Base-by-base conservation (phyloP, 2,888 invertebrate genomes). In the Andrena hattorfiana region DNA sequence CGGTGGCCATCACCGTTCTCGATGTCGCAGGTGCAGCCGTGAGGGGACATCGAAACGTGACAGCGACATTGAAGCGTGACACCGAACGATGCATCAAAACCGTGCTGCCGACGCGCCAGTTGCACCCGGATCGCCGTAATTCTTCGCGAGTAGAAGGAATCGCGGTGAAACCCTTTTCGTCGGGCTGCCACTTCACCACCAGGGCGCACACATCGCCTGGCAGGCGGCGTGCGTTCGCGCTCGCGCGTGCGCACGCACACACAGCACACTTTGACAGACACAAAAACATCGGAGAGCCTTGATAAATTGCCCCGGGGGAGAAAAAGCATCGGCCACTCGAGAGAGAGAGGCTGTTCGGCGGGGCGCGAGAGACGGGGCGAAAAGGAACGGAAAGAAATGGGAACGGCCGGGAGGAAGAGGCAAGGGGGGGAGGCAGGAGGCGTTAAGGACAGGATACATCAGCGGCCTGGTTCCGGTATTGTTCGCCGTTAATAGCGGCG, bases 371-470 rank as follows among this genome's bases (percentile, higher is more conserved):
- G 81, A 71, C 79, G 77, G 60, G 70, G 23, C 72, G 62, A 77
- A 77, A 80, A 68, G 80, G 69, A 81, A 77, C 71, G 42, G 81
- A 75, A 79, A 85, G 73, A 72, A 73, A 72, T 72, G 72, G 81
- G 64, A 73, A 59, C 66, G 66, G 64, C 64, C 51, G 51, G n/a
- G 71, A 74, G 77, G 68, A 77, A 83, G 77, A 91, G 92, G 92
- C 93, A 2, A 13, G 42, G 3, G 42, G 13, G 4, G 42, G 42
- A 4, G 42, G 42, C 42, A 77, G 84, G 77, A 91, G 92, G 92
- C 93, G 92, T 93, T 92, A 91, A 92, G 90, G 87, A 92, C 91
- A 92, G 93, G 93, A 94, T 93, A 92, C 91, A 92, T 91, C 90
- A 90, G 56, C 90, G 89, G 90, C 90, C 92, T 88, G 88, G 92